A percentile compares a stretch with the other conserved stretches of the same genome.
Evolutionary conservation across 35 echinoderm and acorn worm genomes (phyloP).

Genomic region (Hemicentrotus pulcherrimus): DNA sequence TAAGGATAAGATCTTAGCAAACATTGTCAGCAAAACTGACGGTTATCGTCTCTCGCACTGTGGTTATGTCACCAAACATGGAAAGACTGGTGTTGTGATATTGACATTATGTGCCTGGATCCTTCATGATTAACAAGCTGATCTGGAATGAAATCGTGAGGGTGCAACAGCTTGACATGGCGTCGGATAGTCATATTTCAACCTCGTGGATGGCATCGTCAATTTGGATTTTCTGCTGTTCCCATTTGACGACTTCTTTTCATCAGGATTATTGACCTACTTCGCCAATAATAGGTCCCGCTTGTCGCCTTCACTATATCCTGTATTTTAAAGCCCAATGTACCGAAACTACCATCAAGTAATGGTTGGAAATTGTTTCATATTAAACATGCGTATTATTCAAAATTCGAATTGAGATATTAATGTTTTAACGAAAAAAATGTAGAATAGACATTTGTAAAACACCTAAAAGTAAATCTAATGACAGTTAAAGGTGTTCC

Average conservation of each 20-base stretch:
- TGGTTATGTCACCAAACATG: too few species aligned
- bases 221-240: background rate
- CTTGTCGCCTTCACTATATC: background rate
- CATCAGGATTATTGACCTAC: background rate
- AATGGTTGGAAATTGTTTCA: background rate
- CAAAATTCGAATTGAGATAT: background rate
- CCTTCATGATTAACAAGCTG: background rate
- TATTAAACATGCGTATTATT: background rate
- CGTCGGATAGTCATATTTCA: background rate
- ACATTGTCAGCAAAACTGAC: too few species aligned
- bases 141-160: background rate
- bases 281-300: background rate
- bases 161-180: background rate
- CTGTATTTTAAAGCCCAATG: background rate
- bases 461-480: too few species aligned
- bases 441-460: too few species aligned
- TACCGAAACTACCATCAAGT: background rate
- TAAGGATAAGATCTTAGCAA: too few species aligned
- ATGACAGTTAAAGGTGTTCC: too few species aligned
- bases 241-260: background rate
- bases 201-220: background rate
- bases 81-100: too few species aligned
- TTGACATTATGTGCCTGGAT: too few species aligned
- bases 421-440: background rate
- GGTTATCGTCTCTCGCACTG: too few species aligned